Conservation (phyloP, 2,113 vertebrate species). For the Thunnus thynnus region DNA sequence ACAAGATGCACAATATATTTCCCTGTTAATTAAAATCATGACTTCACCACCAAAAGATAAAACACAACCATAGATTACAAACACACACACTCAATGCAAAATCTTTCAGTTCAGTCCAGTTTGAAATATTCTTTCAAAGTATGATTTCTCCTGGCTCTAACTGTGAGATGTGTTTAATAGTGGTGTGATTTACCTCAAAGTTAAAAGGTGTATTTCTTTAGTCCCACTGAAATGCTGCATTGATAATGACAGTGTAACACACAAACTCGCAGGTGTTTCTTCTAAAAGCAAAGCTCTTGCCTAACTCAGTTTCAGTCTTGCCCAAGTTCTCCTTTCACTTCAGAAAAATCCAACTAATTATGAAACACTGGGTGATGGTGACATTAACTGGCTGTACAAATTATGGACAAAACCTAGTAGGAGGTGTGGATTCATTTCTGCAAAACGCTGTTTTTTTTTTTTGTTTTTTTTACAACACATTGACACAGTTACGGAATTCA, state of each 20-base stretch:
- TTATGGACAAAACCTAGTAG: conserved; percentile 67
- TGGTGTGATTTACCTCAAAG: conserved; percentile 63
- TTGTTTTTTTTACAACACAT: not conserved
- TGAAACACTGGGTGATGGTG: conserved; percentile 77
- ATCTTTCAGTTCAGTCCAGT: not conserved
- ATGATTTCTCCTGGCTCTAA: conserved; percentile 10
- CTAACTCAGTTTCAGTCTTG: conserved; percentile 84
- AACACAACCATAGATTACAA: not conserved
- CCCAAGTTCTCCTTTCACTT: conserved; percentile 89
- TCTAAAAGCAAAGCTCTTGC: conserved; percentile 67
- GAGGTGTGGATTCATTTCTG: conserved; percentile 64
- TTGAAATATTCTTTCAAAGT: not conserved
- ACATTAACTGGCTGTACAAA: conserved; percentile 71
- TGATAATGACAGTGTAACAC: conserved; percentile 20
- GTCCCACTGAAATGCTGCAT: conserved; percentile 44
- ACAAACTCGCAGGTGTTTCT: conserved; percentile 54
- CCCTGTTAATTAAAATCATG: not conserved
- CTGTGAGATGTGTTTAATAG: conserved; percentile 16
- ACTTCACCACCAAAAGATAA: not conserved
- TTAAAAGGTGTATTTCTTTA: conserved; percentile 36
- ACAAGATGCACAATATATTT: not conserved
- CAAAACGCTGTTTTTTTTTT: conserved; percentile 13
- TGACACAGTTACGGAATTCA: conserved; percentile 24
- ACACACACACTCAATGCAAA: not conserved
- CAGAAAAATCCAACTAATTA: conserved; percentile 82